Evolutionary conservation across 2,888 invertebrate species (phyloP).

Genomic region (Hesperia comma): DNA sequence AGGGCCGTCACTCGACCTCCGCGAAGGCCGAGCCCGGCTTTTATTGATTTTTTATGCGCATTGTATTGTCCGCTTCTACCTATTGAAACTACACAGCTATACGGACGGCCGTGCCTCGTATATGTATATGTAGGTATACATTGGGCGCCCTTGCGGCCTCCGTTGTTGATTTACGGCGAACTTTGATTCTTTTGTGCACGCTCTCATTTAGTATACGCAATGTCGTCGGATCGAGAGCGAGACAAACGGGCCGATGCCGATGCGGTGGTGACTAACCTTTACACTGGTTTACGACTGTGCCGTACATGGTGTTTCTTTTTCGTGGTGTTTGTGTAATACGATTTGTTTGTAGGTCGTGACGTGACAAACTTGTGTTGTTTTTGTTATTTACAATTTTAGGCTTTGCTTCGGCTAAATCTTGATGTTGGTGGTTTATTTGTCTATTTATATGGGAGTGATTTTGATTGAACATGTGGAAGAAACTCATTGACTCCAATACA

Average conservation of each 20-base stretch:
- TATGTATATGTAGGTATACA: not conserved
- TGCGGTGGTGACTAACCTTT: not conserved
- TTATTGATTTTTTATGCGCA: slow-evolving; percentile 83
- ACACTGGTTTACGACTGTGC: not conserved
- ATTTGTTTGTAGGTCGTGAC: too few species aligned
- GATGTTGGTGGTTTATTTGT: too few species aligned
- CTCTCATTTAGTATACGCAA: slow-evolving; percentile 3
- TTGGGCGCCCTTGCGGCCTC: not conserved
- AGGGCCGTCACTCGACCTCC: slow-evolving; percentile 68
- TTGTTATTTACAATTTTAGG: too few species aligned
- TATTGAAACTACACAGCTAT: slow-evolving; percentile 25
- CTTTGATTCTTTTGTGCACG: slow-evolving; percentile 12
- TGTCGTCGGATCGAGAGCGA: not conserved
- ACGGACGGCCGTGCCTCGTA: not conserved
- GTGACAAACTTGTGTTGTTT: too few species aligned
- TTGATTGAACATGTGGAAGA: too few species aligned
- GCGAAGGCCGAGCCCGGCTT: slow-evolving; percentile 77
- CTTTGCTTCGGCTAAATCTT: too few species aligned
- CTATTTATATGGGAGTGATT: too few species aligned
- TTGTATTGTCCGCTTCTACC: slow-evolving; percentile 77
- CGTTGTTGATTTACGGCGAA: slow-evolving; percentile 21
- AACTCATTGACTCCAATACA: too few species aligned
- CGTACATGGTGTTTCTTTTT: too few species aligned
- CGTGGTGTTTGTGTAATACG: too few species aligned
- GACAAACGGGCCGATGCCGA: too few species aligned